Evolutionary conservation across 2,797 vertebrate genomes (phyloP), one percentile per base, ranked within the genome.

Genomic region (Schizopygopsis pylzovi): DNA sequence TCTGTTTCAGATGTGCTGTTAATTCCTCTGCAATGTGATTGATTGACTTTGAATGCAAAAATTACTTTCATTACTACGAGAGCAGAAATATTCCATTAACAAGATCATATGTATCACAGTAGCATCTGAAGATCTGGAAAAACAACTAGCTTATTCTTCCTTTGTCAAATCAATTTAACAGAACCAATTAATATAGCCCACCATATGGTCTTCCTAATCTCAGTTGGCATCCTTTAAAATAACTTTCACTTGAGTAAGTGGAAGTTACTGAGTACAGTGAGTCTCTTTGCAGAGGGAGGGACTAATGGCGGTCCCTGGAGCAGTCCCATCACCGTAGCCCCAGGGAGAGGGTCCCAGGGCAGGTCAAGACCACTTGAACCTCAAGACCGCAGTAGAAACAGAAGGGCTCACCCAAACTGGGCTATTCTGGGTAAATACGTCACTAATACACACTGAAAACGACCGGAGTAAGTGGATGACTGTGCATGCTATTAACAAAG

Each of bases 351-450:
- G 89, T 89, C 79, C 89, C 83, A 84, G 65, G 80, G 79, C 86
- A 71, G 88, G 85, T 87, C 84, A 85, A 67, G 83, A 80, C 68
- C 72, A 84, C 67, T 79, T 88, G 81, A 95, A 39, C 93, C 90
- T 9, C 94, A 93, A 91, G 94, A 94, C 72, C 93, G 92, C 88
- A 93, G 92, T 95, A 95, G 95, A 94, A 95, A 95, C 94, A 95
- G 94, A 92, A 95, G 95, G 88, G 94, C 94, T 90, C 94, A 95
- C 90, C 94, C 95, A 90, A 95, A 95, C 91, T 95, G 94, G 94
- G 94, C 94, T 92, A 92, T 94, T 90, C 90, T 94, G 92, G 95
- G 94, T 95, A 95, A 96, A 71, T 75, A 89, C 91, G 71, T 61
- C 59, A 79, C 67, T 88, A 59, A 86, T 88, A 45, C 72, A 72